Evolutionary conservation across 2,888 invertebrate species (phyloP).

Genomic region (Macrosoma leucophasiata): DNA sequence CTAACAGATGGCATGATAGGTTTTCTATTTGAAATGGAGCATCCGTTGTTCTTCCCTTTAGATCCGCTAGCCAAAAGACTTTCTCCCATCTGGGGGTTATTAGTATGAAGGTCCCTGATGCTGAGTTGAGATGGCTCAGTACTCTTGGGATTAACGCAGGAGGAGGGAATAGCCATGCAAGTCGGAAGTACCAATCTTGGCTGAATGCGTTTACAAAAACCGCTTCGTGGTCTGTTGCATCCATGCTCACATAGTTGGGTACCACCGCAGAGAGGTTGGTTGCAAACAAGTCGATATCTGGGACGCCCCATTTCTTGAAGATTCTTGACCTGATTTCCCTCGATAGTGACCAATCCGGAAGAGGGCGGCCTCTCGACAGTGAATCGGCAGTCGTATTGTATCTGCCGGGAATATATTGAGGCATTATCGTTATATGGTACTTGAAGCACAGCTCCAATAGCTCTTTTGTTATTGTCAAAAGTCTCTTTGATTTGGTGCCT

Average conservation of each 20-base stretch:
- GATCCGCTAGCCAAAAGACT: constrained; percentile 29
- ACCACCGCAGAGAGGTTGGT: not conserved
- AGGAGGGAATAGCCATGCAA: constrained; percentile 7
- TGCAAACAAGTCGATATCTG: not conserved
- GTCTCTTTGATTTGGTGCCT: constrained; percentile 19
- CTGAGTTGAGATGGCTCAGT: constrained; percentile 17
- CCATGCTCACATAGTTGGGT: not conserved
- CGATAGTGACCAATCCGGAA: no score
- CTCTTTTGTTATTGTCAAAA: constrained; percentile 12
- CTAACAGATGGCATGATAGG: constrained; percentile 11
- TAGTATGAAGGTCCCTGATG: constrained; percentile 11
- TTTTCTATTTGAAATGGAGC: constrained; percentile 13
- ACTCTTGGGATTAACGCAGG: constrained; percentile 16
- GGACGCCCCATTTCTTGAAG: not conserved
- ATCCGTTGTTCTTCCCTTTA: constrained; percentile 16
- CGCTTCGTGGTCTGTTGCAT: not conserved
- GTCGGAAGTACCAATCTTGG: not conserved
- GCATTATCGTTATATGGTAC: not conserved
- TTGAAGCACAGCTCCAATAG: not conserved
- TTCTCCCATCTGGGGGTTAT: constrained; percentile 26
- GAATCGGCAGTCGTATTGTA: not conserved
- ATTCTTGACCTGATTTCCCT: constrained; percentile 5
- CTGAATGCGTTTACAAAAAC: constrained; percentile 1
- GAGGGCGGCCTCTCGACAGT: constrained; percentile 8
- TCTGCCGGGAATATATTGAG: not conserved